Evolutionary conservation across 2,797 vertebrate species (phyloP).

Genomic region (Dipus sagitta): DNA sequence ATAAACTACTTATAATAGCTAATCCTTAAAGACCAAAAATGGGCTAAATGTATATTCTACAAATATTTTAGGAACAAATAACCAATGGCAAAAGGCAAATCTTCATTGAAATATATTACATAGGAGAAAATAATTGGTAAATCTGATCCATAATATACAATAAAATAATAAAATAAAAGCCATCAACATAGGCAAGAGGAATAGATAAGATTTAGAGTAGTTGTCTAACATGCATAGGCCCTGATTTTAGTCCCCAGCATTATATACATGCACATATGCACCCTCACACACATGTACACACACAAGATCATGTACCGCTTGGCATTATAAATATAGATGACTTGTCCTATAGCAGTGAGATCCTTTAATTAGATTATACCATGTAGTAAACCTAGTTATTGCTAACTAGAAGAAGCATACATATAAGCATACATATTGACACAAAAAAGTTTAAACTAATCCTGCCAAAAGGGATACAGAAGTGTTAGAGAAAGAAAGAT

Average conservation of each 20-base stretch:
- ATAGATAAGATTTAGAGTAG: too few species aligned
- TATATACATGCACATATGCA: too few species aligned
- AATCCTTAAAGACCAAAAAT: not conserved
- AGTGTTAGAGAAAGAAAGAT: not conserved
- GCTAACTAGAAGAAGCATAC: not conserved
- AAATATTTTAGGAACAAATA: not conserved
- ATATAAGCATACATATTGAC: not conserved
- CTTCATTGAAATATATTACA: not conserved
- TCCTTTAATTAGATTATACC: not conserved
- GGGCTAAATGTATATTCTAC: not conserved
- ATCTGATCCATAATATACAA: not conserved
- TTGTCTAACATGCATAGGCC: too few species aligned
- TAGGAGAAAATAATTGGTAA: not conserved
- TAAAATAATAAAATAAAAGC: constrained; percentile 23
- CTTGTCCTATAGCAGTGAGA: not conserved
- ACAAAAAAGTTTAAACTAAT: constrained; percentile 26
- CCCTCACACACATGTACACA: too few species aligned
- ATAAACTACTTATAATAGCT: not conserved
- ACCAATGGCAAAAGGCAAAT: not conserved
- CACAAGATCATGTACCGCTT: not conserved
- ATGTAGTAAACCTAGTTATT: not conserved
- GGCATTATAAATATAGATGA: not conserved
- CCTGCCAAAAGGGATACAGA: not conserved
- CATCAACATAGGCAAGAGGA: too few species aligned
- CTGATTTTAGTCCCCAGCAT: too few species aligned